phyloP scores from a whole-genome alignment of 2,797 vertebrate species.

The Dipus sagitta region DNA sequence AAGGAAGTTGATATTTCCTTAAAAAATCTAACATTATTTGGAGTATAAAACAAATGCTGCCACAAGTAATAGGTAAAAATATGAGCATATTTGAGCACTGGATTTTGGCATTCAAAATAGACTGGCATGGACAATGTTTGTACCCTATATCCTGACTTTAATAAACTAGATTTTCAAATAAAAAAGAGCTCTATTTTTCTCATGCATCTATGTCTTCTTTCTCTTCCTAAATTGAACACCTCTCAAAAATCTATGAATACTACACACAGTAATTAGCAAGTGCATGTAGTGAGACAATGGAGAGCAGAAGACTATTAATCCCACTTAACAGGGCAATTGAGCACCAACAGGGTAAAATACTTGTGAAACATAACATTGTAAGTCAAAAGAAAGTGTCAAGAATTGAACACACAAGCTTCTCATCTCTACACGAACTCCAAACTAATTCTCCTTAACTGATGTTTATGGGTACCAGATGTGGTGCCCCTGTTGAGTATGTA shows the following conservation, averaged over 20 bases:
- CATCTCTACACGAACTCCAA: neutral
- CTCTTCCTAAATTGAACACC: neutral
- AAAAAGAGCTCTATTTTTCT: neutral
- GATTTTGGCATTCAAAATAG: conserved; percentile 49
- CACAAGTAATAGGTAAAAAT: neutral
- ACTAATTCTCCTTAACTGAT: conserved; percentile 47
- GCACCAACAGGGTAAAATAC: conserved; percentile 4
- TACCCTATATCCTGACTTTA: neutral
- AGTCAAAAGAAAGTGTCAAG: conserved; percentile 54
- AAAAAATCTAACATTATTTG: conserved; percentile 12
- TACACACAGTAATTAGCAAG: neutral
- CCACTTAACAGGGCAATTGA: neutral
- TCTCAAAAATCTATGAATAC: neutral
- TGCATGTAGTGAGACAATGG: neutral
- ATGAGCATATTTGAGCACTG: neutral
- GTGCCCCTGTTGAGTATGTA: conserved; percentile 58
- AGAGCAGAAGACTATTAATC: neutral
- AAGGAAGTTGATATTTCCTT: conserved; percentile 49
- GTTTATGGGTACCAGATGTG: conserved; percentile 70
- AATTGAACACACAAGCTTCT: conserved; percentile 53
- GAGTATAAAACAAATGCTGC: neutral
- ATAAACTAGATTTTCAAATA: conserved; percentile 52
- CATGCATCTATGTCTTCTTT: neutral
- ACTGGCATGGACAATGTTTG: neutral
- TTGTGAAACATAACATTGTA: neutral